Conservation (phyloP, 2,888 invertebrate genomes). For the Thysanoteuthis rhombus region DNA sequence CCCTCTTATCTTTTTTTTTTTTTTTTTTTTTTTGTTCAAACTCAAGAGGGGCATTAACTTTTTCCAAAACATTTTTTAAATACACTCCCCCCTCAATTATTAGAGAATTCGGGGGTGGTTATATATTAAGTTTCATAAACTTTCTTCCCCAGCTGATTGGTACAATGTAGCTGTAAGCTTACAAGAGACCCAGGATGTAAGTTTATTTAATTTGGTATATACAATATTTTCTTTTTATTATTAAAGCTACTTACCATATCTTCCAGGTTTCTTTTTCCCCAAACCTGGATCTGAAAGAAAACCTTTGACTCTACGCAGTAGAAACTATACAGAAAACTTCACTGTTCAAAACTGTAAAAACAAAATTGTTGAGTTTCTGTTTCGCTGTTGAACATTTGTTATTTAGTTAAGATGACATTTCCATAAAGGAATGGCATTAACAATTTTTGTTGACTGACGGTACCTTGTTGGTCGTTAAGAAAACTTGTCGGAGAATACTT, state of each 20-base stretch:
- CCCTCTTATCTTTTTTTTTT: neutral
- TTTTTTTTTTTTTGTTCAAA: neutral
- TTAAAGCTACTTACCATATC: neutral
- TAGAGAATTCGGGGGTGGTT: neutral
- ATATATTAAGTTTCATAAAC: neutral
- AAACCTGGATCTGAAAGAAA: neutral
- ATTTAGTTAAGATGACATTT: neutral
- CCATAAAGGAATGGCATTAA: neutral
- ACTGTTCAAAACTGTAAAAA: neutral
- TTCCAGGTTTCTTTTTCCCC: neutral
- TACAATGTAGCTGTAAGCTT: neutral
- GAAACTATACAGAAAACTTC: neutral
- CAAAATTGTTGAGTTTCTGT: neutral
- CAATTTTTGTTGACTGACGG: neutral
- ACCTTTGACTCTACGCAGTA: neutral
- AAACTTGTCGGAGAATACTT: too few species aligned
- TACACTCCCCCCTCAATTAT: neutral
- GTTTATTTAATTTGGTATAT: neutral
- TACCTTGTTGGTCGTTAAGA: too few species aligned
- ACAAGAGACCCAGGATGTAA: neutral
- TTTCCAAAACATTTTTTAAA: too few species aligned
- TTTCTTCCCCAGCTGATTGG: neutral
- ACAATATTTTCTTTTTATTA: neutral
- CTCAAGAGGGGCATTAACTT: neutral
- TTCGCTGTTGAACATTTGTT: neutral